These are phyloP conservation scores for Vollenhovia emeryi DNA, from an alignment of 1,140 invertebrate species.

Conservation along the genomic window DNA sequence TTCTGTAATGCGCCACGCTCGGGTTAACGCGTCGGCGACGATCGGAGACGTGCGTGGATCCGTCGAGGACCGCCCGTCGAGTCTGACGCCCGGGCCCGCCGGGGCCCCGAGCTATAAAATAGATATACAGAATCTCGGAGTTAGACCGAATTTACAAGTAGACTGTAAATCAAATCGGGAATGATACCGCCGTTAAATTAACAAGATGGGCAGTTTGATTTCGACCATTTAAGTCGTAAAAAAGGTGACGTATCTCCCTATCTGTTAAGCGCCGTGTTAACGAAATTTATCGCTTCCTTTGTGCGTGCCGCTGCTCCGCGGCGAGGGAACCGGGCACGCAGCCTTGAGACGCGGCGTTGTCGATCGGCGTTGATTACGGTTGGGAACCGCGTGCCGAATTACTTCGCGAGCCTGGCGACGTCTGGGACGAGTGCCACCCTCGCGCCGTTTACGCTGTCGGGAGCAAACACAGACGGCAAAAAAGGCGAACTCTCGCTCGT, in stretches of 20 bases:
- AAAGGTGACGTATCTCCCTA: not conserved
- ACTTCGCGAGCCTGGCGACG: constrained; percentile 40
- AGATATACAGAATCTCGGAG: not conserved
- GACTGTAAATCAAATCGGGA: constrained; percentile 6
- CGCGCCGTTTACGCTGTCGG: constrained; percentile 70
- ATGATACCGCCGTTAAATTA: constrained; percentile 17
- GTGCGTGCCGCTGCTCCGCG: not conserved
- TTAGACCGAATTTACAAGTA: not conserved
- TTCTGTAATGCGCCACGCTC: constrained; percentile 52
- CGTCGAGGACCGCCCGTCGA: constrained; percentile 6
- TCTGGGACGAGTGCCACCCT: constrained; percentile 76
- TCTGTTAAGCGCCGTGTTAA: constrained; percentile 26
- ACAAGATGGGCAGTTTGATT: not conserved
- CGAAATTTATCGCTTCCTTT: constrained; percentile 28
- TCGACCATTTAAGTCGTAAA: not conserved
- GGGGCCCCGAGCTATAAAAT: not conserved
- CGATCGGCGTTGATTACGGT: constrained; percentile 16
- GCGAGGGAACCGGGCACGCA: not conserved
- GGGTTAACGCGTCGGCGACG: constrained; percentile 61
- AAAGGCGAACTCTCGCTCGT: constrained; percentile 64
- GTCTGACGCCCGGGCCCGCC: not conserved
- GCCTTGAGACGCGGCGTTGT: not conserved
- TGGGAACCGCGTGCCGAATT: constrained; percentile 23
- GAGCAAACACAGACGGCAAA: constrained; percentile 79
- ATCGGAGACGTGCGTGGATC: not conserved